Percentiles rank a stretch among this genome's conserved stretches.
These are phyloP conservation scores for Halichoerus grypus DNA, from an alignment of 2,113 vertebrate species.

Conservation along the genomic window DNA sequence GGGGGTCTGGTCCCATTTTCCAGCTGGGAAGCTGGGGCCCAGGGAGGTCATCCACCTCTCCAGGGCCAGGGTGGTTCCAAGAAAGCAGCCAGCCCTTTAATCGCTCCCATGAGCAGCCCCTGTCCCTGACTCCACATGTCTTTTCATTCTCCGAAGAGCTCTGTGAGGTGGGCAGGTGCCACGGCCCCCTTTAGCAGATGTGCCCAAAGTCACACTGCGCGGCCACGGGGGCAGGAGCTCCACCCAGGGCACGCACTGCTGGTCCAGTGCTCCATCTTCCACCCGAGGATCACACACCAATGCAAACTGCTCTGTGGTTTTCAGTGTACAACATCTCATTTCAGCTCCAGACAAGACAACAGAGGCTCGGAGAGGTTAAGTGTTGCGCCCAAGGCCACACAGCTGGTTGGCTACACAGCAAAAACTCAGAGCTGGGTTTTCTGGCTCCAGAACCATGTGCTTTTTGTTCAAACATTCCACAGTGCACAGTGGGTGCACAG, in stretches of 20 bases:
- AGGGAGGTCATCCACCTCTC: background rate
- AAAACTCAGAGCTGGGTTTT: background rate
- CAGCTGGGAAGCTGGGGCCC: background rate
- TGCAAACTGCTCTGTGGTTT: background rate
- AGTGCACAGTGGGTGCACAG: background rate
- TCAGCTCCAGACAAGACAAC: background rate
- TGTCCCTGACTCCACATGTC: background rate
- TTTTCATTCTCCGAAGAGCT: background rate
- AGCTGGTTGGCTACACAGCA: background rate
- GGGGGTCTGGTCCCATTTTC: constrained; percentile 39
- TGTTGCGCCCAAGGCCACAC: background rate
- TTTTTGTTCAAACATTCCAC: background rate
- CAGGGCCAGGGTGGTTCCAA: background rate
- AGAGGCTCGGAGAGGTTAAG: background rate
- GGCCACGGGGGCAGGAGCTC: background rate
- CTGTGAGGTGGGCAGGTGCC: background rate
- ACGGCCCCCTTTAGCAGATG: background rate
- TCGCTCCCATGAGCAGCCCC: background rate
- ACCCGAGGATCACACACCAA: background rate
- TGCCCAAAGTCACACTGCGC: background rate
- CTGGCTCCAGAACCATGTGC: background rate
- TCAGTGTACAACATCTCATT: background rate
- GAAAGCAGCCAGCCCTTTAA: background rate
- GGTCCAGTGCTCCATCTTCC: background rate
- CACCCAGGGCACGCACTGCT: background rate